A percentile compares a stretch with the other conserved stretches of the same genome.
Conservation (phyloP, 30 jellyfish, hydroid and myxozoan species). For the Aurelia sp. region DNA sequence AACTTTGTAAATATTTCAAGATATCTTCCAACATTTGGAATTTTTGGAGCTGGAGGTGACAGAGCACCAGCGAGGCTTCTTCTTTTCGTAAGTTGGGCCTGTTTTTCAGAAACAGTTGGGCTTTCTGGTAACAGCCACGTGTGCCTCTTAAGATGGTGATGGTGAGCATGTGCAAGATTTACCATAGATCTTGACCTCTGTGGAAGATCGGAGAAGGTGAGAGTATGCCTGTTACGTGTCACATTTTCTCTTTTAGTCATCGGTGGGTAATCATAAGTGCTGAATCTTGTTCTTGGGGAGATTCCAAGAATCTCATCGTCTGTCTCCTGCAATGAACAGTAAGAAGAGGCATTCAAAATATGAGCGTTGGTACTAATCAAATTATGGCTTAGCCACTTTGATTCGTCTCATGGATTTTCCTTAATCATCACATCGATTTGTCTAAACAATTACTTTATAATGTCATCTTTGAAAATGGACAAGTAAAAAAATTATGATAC, state of each 20-base stretch:
- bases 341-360: not conserved
- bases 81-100: conserved; percentile 66
- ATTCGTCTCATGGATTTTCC: no score
- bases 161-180: conserved; percentile 24
- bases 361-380: no score
- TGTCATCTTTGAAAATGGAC: no score
- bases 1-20: conserved; percentile 63
- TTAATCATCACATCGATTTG: no score
- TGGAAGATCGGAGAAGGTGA: conserved; percentile 47
- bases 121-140: conserved; percentile 85
- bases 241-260: not conserved
- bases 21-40: conserved; percentile 55
- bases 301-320: conserved; percentile 36
- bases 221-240: conserved; percentile 24
- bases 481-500: no score
- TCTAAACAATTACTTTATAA: no score
- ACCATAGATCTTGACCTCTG: conserved; percentile 68
- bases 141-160: conserved; percentile 40
- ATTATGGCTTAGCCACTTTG: no score
- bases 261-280: conserved; percentile 32
- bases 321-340: conserved; percentile 9
- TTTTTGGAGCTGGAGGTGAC: conserved; percentile 60
- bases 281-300: conserved; percentile 41
- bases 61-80: conserved; percentile 63
- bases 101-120: conserved; percentile 83